Base-by-base conservation (phyloP, 37 sponge, comb jelly and placozoan species). In the Crambe crambe region DNA sequence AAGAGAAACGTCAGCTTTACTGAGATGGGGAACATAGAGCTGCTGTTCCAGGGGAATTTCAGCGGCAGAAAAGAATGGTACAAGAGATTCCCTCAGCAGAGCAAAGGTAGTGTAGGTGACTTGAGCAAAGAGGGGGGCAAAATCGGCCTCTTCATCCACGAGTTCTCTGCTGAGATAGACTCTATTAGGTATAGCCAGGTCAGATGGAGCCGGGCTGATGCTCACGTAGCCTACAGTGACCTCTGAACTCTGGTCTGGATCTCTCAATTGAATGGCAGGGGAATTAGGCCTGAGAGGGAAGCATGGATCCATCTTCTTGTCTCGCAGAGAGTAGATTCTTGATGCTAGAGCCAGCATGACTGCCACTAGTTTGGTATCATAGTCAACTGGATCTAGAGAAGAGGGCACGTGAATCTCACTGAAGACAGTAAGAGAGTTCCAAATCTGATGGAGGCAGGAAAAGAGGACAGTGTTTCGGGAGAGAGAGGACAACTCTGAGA, bases 151-250 rank as follows among this genome's bases (percentile, higher is more conserved):
- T 3, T 12, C 40, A 10, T 62, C 26, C n/a, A 58, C 22, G 2
- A 41, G 27, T 23, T 75, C 29, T 39, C 58, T n/a, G 42, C 58
- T 56, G 12, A 41, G 17, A 37, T 27, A 63, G 58, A 39, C 43
- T 1, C 32, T 40, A 39, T 78, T 86, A 0, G 75, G 86, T 26
- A 72, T 9, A 31, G 77, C 85, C 39, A 84, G 64, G 30, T 78
- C 86, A 21, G 86, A 85, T 1, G 86, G 86, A 1, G 86, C 62
- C 34, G 80, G 80, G 56, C 80, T 86, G 41, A 86, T 79, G 68
- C 86, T 75, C 21, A 79, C 21, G 36, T 85, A 78, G 37, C 80
- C 85, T 8, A 68, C 72, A 44, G 43, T 47, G 10, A 47, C 51
- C 12, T 47, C 51, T 15, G 51, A 47, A 12, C 51, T 15, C 12